Conservation (phyloP, 2,888 invertebrate genomes). For the Catocala fraxini region DNA sequence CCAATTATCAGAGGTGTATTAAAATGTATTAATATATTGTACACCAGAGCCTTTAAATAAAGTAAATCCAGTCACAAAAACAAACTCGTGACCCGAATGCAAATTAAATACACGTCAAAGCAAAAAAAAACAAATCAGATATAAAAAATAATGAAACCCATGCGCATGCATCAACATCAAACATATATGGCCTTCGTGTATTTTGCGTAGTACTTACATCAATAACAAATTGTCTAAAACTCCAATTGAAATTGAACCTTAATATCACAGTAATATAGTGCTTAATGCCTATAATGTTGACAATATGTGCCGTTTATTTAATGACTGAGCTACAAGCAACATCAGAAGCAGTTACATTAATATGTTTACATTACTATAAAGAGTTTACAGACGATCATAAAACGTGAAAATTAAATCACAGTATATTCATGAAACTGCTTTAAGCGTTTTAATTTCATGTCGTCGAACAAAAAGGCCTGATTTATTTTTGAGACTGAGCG, state of each 20-base stretch:
- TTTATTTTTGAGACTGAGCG: constrained; percentile 1
- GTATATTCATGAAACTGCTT: constrained; percentile 5
- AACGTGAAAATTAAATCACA: constrained; percentile 24
- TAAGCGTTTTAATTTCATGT: not conserved
- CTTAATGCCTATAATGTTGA: constrained; percentile 10
- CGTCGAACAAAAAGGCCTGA: too few species aligned
- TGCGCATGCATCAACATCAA: constrained; percentile 43
- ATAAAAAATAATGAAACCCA: constrained; percentile 33
- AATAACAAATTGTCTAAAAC: constrained; percentile 32
- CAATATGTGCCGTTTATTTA: constrained; percentile 15
- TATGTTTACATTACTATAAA: constrained; percentile 18
- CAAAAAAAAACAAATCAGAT: constrained; percentile 34
- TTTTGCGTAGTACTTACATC: constrained; percentile 54
- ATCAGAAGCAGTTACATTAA: constrained; percentile 31
- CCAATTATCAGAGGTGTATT: too few species aligned
- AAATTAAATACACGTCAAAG: constrained; percentile 13
- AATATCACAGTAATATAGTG: constrained; percentile 17
- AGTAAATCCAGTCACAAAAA: not conserved
- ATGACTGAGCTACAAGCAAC: constrained; percentile 25
- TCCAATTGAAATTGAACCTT: constrained; percentile 24
- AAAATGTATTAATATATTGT: too few species aligned
- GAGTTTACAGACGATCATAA: constrained; percentile 19
- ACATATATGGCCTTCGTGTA: constrained; percentile 53
- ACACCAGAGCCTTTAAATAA: too few species aligned
- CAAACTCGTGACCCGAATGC: constrained; percentile 10